phyloP scores from a whole-genome alignment of 1,140 invertebrate genomes.

The Ceratoteleas bidentatus region DNA sequence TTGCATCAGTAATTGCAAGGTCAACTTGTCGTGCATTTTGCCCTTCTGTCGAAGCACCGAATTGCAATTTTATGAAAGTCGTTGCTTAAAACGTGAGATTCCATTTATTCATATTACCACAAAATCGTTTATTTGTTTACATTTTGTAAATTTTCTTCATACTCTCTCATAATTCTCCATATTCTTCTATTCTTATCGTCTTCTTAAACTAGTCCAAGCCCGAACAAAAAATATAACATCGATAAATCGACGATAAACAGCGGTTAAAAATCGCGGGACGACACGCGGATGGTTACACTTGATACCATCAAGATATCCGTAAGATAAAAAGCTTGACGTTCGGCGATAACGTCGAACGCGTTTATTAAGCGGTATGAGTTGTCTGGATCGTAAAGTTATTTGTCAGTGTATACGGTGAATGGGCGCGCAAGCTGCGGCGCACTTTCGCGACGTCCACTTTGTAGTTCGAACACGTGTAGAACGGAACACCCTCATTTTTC shows the following conservation, averaged over 20 bases:
- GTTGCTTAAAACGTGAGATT: no score
- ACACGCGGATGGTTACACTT: conserved; percentile 1
- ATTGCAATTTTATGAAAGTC: no score
- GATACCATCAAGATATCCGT: background rate
- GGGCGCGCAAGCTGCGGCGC: background rate
- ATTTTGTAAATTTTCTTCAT: no score
- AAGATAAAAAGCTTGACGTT: background rate
- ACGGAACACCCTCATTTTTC: background rate
- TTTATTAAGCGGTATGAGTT: conserved; percentile 13
- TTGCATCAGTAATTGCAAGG: background rate
- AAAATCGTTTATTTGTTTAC: no score
- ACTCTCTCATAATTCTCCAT: no score
- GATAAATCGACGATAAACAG: background rate
- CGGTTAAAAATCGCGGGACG: background rate
- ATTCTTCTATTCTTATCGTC: no score
- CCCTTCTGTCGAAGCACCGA: no score
- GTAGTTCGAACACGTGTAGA: conserved; percentile 19
- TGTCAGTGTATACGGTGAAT: conserved; percentile 10
- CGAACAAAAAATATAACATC: background rate
- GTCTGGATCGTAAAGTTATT: conserved; percentile 14
- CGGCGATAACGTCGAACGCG: background rate
- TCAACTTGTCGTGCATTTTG: background rate
- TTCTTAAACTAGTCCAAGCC: background rate
- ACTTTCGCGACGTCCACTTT: conserved; percentile 16
- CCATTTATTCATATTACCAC: no score